Percentiles rank a stretch among this genome's conserved stretches.
phyloP scores from a whole-genome alignment of 53 echinoderm and acorn worm species.

The Actinopyga echinites region DNA sequence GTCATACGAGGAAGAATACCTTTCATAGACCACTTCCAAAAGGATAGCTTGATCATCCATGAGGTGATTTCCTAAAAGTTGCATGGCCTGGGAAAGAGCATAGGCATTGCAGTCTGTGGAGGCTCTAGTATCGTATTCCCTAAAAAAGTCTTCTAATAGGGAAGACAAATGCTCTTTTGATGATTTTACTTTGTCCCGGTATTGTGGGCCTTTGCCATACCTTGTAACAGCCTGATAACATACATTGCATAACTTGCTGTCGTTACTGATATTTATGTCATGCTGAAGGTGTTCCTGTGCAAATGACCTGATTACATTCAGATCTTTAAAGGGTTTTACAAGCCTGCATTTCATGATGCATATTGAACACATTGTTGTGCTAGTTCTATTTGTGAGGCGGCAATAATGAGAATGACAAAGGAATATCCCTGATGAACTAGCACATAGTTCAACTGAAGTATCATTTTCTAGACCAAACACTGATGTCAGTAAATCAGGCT shows the following conservation, averaged over 20 bases:
- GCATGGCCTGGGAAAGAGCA: background rate
- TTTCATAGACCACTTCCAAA: background rate
- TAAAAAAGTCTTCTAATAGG: background rate
- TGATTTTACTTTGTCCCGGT: background rate
- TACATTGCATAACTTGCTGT: background rate
- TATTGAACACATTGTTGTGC: background rate
- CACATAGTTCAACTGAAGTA: background rate
- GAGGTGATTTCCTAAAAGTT: background rate
- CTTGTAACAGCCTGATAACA: slow-evolving; percentile 24
- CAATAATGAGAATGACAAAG: slow-evolving; percentile 31
- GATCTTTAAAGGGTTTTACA: background rate
- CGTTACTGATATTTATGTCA: background rate
- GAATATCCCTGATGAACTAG: background rate
- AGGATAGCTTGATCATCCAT: slow-evolving; percentile 1
- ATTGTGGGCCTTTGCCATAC: background rate
- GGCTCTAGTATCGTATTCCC: no score
- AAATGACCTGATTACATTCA: background rate
- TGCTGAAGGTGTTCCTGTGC: background rate
- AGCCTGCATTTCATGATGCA: background rate
- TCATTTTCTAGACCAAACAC: background rate
- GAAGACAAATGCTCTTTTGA: background rate
- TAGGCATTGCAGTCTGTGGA: background rate
- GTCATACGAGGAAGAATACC: background rate
- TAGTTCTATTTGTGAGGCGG: slow-evolving; percentile 1
- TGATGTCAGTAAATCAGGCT: background rate